Conservation (phyloP, 2,888 invertebrate genomes). For the Drosophila greeni region DNA sequence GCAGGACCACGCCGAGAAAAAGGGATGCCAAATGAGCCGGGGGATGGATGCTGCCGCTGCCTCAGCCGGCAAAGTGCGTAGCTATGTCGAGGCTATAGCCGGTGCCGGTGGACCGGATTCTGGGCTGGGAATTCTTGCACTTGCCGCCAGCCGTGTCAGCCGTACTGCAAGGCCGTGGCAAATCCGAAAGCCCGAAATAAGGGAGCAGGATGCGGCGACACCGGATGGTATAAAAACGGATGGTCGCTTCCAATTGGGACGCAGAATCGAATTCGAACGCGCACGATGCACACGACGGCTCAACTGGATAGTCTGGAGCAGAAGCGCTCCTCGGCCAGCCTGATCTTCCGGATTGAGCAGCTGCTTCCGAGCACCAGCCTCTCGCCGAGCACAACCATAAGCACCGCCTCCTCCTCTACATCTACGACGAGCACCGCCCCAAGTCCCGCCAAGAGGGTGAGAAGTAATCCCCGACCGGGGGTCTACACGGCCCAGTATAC, state of each 20-base stretch:
- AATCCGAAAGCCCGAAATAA: constrained; percentile 71
- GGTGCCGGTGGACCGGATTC: constrained; percentile 37
- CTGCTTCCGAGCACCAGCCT: constrained; percentile 24
- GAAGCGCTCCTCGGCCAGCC: constrained; percentile 67
- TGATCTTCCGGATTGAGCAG: constrained; percentile 65
- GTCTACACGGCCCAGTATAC: constrained; percentile 73
- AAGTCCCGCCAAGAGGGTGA: constrained; percentile 40
- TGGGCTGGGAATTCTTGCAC: constrained; percentile 79
- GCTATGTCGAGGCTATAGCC: constrained; percentile 61
- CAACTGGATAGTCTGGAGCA: constrained; percentile 66
- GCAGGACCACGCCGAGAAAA: constrained; percentile 41
- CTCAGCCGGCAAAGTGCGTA: constrained; percentile 65
- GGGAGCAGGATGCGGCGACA: constrained; percentile 49
- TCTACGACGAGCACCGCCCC: constrained; percentile 18
- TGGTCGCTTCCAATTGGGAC: constrained; percentile 74
- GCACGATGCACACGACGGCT: constrained; percentile 65
- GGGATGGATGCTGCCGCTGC: constrained; percentile 11
- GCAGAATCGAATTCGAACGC: constrained; percentile 73
- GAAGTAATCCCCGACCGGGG: constrained; percentile 56
- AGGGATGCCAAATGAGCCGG: constrained; percentile 42
- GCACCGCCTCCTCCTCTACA: constrained; percentile 14
- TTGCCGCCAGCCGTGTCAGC: constrained; percentile 70
- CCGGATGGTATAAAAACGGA: constrained; percentile 72
- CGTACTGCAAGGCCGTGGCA: constrained; percentile 76
- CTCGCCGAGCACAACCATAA: constrained; percentile 17